Conservation (phyloP, 2,888 invertebrate genomes). For the Andricus quercusramuli region DNA sequence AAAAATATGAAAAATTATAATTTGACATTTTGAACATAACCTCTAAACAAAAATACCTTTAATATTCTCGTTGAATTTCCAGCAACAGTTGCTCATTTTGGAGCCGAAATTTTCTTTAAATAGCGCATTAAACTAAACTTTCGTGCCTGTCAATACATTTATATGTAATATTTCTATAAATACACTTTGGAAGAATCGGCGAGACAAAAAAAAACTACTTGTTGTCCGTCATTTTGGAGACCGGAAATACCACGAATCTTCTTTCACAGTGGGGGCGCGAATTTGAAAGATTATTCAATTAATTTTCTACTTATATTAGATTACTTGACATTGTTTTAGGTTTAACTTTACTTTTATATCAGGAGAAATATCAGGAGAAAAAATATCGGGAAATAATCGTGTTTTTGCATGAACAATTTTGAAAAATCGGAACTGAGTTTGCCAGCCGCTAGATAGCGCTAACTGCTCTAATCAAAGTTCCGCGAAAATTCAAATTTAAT, state of each 20-base stretch:
- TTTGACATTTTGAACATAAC: not conserved
- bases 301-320: not conserved
- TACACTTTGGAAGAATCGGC: not conserved
- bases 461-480: too few species aligned
- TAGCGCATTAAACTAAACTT: not conserved
- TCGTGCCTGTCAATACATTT: not conserved
- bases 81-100: conserved; percentile 72
- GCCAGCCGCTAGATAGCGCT: too few species aligned
- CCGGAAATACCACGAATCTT: not conserved
- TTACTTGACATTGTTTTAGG: not conserved
- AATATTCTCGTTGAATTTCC: conserved; percentile 75
- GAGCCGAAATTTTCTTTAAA: conserved; percentile 32
- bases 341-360: not conserved
- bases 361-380: not conserved
- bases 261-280: not conserved
- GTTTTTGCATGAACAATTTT: not conserved
- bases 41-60: conserved; percentile 66
- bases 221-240: not conserved
- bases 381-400: not conserved
- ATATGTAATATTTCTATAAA: conserved; percentile 9
- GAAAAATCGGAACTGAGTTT: not conserved
- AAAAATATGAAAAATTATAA: not conserved
- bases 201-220: conserved; percentile 7
- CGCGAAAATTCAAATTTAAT: too few species aligned
- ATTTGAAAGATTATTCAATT: not conserved